Conservation (phyloP, 2,113 vertebrate species). For the Gnathonemus echidnorhynchus region DNA sequence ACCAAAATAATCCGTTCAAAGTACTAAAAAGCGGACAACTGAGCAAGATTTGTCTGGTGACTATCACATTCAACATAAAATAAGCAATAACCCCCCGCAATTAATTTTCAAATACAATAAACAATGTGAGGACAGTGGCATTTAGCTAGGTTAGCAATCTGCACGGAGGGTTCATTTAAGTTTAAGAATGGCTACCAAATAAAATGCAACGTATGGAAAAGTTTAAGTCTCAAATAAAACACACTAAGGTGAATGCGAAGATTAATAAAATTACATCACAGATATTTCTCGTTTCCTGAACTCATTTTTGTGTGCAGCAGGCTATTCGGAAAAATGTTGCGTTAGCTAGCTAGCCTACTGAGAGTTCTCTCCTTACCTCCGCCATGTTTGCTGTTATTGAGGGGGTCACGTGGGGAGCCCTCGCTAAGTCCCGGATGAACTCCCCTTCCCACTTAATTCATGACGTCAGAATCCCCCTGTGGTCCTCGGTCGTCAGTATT, state of each 20-base stretch:
- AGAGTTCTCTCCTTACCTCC: slow-evolving; percentile 45
- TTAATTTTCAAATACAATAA: not conserved
- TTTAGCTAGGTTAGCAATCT: not conserved
- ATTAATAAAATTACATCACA: not conserved
- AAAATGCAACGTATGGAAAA: not conserved
- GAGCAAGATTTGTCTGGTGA: not conserved
- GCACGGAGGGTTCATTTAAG: slow-evolving; percentile 4
- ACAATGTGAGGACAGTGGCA: not conserved
- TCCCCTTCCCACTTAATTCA: not conserved
- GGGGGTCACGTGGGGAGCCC: slow-evolving; percentile 36
- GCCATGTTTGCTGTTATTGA: slow-evolving; percentile 42
- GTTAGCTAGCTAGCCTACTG: not conserved
- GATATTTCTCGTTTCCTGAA: not conserved
- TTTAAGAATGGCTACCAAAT: slow-evolving; percentile 11
- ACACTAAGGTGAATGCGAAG: not conserved
- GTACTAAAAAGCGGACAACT: not conserved
- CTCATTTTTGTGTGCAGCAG: not conserved
- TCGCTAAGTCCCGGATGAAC: slow-evolving; percentile 36
- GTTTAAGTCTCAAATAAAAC: not conserved
- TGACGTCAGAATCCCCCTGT: not conserved
- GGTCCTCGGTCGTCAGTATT: not conserved
- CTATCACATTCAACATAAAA: not conserved
- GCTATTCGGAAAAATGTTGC: not conserved
- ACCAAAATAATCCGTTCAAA: not conserved
- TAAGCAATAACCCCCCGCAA: not conserved